Conservation (phyloP, 2,888 invertebrate genomes). For the Priocnemis perturbator region DNA sequence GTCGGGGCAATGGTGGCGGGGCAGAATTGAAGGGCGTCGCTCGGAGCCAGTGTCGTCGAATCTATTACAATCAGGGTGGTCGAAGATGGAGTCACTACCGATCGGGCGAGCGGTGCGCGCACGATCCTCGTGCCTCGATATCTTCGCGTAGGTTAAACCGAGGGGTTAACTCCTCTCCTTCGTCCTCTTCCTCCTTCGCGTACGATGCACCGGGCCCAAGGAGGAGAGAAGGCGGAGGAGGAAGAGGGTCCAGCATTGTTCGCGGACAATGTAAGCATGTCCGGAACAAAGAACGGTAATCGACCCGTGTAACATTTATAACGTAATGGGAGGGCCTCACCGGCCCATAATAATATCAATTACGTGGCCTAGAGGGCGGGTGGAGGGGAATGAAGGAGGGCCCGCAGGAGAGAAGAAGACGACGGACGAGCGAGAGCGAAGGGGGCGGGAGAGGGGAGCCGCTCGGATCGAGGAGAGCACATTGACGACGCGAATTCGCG, state of each 20-base stretch:
- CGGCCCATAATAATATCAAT: conserved; percentile 70
- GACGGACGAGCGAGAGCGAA: conserved; percentile 30
- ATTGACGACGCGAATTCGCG: conserved; percentile 62
- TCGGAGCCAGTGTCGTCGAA: not conserved
- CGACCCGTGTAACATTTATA: conserved; percentile 69
- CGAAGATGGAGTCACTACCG: conserved; percentile 1
- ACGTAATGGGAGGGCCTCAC: conserved; percentile 67
- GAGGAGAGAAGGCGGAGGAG: conserved; percentile 33
- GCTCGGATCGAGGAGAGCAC: conserved; percentile 48
- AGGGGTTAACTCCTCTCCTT: conserved; percentile 49
- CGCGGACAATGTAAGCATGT: conserved; percentile 61
- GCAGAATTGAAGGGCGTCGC: not conserved
- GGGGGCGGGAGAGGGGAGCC: conserved; percentile 19
- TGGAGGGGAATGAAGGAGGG: conserved; percentile 24
- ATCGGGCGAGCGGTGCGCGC: conserved; percentile 18
- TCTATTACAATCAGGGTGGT: conserved; percentile 21
- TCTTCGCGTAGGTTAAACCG: conserved; percentile 55
- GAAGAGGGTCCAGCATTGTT: conserved; percentile 61
- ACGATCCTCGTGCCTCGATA: conserved; percentile 43
- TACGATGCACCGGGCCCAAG: conserved; percentile 35
- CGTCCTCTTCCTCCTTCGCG: conserved; percentile 37
- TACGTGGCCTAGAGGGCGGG: conserved; percentile 52
- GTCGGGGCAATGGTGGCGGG: not conserved
- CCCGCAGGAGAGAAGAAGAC: conserved; percentile 10
- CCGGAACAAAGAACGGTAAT: conserved; percentile 65